Evolutionary conservation across 1,140 invertebrate genomes (phyloP), one percentile per base, ranked within the genome.

Genomic region (Cotesia glomerata): DNA sequence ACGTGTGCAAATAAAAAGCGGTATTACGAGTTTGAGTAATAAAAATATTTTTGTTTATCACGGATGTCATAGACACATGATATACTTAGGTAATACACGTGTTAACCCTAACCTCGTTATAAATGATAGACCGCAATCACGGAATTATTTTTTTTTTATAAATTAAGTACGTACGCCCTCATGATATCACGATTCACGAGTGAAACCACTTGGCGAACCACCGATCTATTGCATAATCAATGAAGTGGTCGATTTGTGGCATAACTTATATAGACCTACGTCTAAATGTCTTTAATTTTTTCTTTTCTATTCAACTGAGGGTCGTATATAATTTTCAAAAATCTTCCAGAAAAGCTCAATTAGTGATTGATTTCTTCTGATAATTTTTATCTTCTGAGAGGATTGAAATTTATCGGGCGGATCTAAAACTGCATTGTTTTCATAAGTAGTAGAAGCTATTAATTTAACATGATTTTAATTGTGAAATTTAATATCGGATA

Each of bases 71-170:
- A 18, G 35, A 64, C 36, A 39, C 14, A 39, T 35, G 36, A 64
- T 64, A 39, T 39, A 3, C 36, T 34, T 39, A 13, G 18, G 34
- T 34, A 35, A 13, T 26, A 35, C 34, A 34, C 58, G 35, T 61
- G 58, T 45, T 70, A 71, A 71, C 69, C 59, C 58, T 63, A 62
- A 63, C 59, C 69, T 71, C 69, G 59, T 71, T 71, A 63, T 49
- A 71, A 59, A 71, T 71, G 69, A 71, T 71, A 63, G 63, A 71
- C 69, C 59, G 51, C 69, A 45, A 71, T 61, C 69, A 63, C 45
- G 39, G 58, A 63, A 51, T 63, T 63, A 71, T 59, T 49, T 71
- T 71, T 71, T 71, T 71, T 63, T 63, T 45, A 18, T 14, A 32
- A 49, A 63, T 63, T 52, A 34, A 45, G 39, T 45, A 49, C 9